phyloP scores from a whole-genome alignment of 2,888 invertebrate species.

The Agriopis marginaria region DNA sequence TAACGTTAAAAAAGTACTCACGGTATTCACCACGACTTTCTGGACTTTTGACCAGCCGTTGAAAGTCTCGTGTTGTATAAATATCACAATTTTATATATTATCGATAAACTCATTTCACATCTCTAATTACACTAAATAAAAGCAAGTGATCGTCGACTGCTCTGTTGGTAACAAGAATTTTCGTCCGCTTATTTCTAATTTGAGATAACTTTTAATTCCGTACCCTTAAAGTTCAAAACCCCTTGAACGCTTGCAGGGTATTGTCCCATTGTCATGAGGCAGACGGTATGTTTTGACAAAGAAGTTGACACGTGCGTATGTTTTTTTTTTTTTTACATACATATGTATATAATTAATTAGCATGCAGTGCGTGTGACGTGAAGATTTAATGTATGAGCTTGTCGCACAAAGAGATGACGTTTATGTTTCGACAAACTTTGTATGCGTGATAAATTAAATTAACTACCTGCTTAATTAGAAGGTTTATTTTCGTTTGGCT shows the following conservation, averaged over 20 bases:
- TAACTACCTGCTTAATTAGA: conserved; percentile 24
- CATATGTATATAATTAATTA: conserved; percentile 30
- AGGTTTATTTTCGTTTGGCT: conserved; percentile 13
- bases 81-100: background rate
- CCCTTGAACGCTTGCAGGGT: background rate
- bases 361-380: conserved; percentile 35
- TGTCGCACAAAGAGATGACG: conserved; percentile 29
- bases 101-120: conserved; percentile 39
- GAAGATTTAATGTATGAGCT: conserved; percentile 31
- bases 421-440: conserved; percentile 20
- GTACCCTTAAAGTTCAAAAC: conserved; percentile 18
- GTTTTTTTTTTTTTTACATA: conserved; percentile 26
- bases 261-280: conserved; percentile 49
- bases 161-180: conserved; percentile 27
- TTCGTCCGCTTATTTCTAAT: conserved; percentile 3
- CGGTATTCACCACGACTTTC: too few relatives aligned
- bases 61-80: background rate
- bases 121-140: conserved; percentile 50
- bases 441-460: conserved; percentile 26
- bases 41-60: too few relatives aligned
- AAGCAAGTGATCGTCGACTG: conserved; percentile 42
- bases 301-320: conserved; percentile 55
- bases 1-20: too few relatives aligned
- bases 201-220: conserved; percentile 6
- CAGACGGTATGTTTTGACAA: conserved; percentile 54